Base-by-base conservation (phyloP, 2,888 invertebrate species). In the Caenorhabditis virilis region DNA sequence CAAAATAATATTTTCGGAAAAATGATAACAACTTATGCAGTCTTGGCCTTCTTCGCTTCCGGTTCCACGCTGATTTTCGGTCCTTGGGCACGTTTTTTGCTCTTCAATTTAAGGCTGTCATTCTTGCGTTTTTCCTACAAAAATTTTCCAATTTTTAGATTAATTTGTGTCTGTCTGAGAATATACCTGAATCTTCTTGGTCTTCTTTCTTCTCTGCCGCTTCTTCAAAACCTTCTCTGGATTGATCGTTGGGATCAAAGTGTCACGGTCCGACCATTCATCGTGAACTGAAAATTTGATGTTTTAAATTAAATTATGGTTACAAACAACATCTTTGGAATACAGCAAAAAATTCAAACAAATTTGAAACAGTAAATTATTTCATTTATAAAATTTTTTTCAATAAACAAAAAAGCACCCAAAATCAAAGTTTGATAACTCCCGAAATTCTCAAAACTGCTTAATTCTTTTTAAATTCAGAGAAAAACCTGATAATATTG, bases 211-310 rank as follows among this genome's bases (percentile, higher is more conserved):
- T 33, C 50, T 55, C 33, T 54, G 53, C 9, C 63, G 49, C 54
- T 69, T 72, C 50, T 65, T 66, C 52, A 55, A 50, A 38, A 66
- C 60, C 46, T 66, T 66, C 26, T 43, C 33, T 43, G 64, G 58
- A 55, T 68, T 53, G 27, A 64, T 54, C 26, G 47, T 59, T 26
- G 78, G 78, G 47, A 69, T 72, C 53, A 78, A 45, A 30, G 66
- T 64, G 46, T 78, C 76, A 33, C 58, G 53, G 35, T 42, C 61
- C 6, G 56, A 56, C 42, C 59, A 58, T 30, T 69, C 68, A 23
- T 69, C 68, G n/a, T 63, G 30, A 0, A 64, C 57, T 57, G 39
- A 50, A 56, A 47, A 23, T n/a, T n/a, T n/a, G n/a, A n/a, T n/a
- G n/a, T n/a, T n/a, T n/a, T n/a, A n/a, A n/a, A n/a, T n/a, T n/a